Percentiles rank a stretch among this genome's conserved stretches.
phyloP scores from a whole-genome alignment of 2,888 invertebrate genomes.

The Spialia ferax region DNA sequence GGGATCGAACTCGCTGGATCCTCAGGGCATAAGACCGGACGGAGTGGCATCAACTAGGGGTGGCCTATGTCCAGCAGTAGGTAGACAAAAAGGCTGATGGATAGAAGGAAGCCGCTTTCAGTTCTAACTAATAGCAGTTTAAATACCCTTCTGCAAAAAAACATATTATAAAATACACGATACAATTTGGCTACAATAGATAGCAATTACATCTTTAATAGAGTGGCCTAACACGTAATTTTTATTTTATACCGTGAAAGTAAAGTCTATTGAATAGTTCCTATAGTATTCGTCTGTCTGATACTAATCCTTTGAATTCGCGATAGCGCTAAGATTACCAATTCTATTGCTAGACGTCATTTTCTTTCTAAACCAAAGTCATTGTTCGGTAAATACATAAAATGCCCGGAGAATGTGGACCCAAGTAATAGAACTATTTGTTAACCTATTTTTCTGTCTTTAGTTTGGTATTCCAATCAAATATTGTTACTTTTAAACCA shows the following conservation, averaged over 20 bases:
- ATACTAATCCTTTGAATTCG: conserved; percentile 18
- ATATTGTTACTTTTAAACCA: too few relatives aligned
- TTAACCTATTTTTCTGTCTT: background rate
- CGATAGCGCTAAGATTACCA: conserved; percentile 13
- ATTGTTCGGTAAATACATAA: background rate
- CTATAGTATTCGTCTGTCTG: conserved; percentile 8
- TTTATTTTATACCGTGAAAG: conserved; percentile 14
- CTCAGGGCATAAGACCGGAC: too few relatives aligned
- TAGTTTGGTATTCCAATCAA: too few relatives aligned
- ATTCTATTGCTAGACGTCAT: background rate
- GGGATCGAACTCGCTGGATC: too few relatives aligned
- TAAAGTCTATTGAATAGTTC: conserved; percentile 5
- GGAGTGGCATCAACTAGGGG: too few relatives aligned
- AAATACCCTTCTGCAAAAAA: too few relatives aligned
- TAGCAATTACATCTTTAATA: background rate
- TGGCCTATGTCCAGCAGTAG: too few relatives aligned
- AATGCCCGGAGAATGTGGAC: background rate
- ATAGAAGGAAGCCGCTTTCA: too few relatives aligned
- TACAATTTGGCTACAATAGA: conserved; percentile 7
- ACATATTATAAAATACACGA: background rate
- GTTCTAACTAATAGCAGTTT: too few relatives aligned
- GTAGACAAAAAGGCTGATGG: too few relatives aligned
- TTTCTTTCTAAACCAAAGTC: background rate
- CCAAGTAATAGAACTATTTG: background rate
- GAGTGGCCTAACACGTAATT: background rate